Percentiles rank a stretch among this genome's conserved stretches.
These are phyloP conservation scores for Telenomus remus DNA, from an alignment of 1,140 invertebrate genomes.

Conservation along the genomic window DNA sequence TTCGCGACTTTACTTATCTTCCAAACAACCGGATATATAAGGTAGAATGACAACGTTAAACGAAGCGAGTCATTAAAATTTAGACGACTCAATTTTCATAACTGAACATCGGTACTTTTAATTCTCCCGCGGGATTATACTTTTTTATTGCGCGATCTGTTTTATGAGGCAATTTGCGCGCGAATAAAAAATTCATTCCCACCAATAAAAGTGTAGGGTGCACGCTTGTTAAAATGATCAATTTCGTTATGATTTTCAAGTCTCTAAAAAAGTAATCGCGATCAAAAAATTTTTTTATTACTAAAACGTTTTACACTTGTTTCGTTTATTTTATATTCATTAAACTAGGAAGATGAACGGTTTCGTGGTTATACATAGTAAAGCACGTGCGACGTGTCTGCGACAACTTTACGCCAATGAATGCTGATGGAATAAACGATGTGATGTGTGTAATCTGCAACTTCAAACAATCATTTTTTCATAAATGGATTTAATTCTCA, in stretches of 20 bases:
- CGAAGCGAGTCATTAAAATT: conserved; percentile 47
- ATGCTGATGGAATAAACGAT: too few species aligned
- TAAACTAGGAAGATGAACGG: too few species aligned
- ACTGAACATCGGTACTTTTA: conserved; percentile 50
- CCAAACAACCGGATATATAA: conserved; percentile 27
- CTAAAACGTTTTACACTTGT: neutral
- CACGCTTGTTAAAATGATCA: conserved; percentile 43
- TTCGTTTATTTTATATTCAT: too few species aligned
- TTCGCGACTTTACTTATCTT: conserved; percentile 49
- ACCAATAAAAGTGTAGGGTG: conserved; percentile 43
- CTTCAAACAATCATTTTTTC: too few species aligned
- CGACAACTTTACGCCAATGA: too few species aligned
- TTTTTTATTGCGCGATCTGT: conserved; percentile 26
- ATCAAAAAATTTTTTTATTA: neutral
- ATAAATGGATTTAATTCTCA: too few species aligned
- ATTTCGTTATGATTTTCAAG: conserved; percentile 40
- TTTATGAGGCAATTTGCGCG: conserved; percentile 51
- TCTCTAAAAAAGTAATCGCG: conserved; percentile 7
- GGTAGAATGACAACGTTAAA: conserved; percentile 30
- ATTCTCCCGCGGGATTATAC: conserved; percentile 32
- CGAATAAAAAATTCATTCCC: conserved; percentile 49
- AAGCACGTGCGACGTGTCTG: too few species aligned
- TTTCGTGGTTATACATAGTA: too few species aligned
- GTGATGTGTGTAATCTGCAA: too few species aligned
- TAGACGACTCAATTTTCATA: conserved; percentile 43